Percentiles rank a stretch among this genome's conserved stretches.
These are phyloP conservation scores for Phallusia fumigata DNA, from an alignment of 23 tunicate genomes.

Conservation along the genomic window DNA sequence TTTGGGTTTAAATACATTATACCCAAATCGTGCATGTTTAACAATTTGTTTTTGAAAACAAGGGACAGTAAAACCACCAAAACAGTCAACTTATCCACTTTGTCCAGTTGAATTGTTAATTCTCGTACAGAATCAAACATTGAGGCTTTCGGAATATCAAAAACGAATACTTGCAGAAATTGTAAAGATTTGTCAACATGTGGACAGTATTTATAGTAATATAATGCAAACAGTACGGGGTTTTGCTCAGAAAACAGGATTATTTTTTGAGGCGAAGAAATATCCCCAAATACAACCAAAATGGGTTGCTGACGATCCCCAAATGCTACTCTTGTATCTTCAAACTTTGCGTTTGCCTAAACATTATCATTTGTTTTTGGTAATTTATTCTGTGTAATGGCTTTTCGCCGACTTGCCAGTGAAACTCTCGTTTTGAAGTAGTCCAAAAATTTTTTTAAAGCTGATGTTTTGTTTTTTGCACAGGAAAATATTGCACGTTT, in stretches of 20 bases:
- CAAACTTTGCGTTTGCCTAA: background rate
- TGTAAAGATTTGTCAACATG: constrained; percentile 6
- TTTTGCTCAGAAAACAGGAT: background rate
- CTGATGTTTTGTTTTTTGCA: background rate
- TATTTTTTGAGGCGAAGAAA: background rate
- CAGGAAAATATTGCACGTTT: background rate
- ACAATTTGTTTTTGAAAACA: no score
- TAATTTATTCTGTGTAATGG: background rate
- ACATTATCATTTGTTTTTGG: background rate
- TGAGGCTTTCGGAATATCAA: no score
- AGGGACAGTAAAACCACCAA: no score
- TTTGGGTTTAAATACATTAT: no score
- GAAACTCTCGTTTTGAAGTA: background rate
- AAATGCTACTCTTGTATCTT: background rate
- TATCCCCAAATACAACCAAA: background rate
- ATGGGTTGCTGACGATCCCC: background rate
- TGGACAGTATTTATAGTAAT: constrained; percentile 5
- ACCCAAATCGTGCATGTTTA: no score
- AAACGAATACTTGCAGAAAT: no score
- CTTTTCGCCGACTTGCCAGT: background rate
- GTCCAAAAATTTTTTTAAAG: background rate
- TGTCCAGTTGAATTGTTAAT: no score
- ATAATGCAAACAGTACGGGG: background rate
- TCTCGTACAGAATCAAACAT: no score
- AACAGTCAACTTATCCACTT: no score